phyloP scores from a whole-genome alignment of 2,113 vertebrate species.

The Myotis brandtii region DNA sequence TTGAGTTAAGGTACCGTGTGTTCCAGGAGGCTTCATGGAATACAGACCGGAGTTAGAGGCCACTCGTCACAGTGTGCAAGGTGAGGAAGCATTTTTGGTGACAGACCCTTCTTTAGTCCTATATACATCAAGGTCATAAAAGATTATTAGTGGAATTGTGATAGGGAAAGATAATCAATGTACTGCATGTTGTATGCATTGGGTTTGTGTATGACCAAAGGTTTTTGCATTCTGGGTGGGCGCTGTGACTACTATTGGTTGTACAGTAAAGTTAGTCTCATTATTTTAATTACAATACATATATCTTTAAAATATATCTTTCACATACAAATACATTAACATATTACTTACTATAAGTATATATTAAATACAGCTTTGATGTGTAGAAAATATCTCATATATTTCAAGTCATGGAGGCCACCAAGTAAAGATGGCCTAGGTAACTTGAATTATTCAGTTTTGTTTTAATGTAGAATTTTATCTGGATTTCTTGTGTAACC shows the following conservation, averaged over 20 bases:
- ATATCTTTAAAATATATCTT: not conserved
- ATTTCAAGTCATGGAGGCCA: not conserved
- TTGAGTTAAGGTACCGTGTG: not conserved
- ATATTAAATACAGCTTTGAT: not conserved
- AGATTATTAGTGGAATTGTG: not conserved
- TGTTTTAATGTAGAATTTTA: slow-evolving; percentile 29
- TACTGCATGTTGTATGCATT: fast-evolving
- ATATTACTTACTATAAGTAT: not conserved
- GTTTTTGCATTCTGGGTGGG: not conserved
- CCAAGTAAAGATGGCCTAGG: not conserved
- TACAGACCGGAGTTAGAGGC: not conserved
- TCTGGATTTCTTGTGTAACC: not conserved
- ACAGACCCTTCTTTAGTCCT: not conserved
- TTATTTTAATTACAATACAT: not conserved
- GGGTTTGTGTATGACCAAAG: not conserved
- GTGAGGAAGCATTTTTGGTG: not conserved
- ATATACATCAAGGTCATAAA: not conserved
- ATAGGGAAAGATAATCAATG: not conserved
- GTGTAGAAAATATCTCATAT: not conserved
- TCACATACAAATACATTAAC: not conserved
- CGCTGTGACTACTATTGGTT: not conserved
- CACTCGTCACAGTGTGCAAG: not conserved
- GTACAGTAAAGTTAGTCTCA: not conserved
- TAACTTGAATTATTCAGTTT: slow-evolving; percentile 1
- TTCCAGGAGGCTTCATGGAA: not conserved